A percentile compares a stretch with the other conserved stretches of the same genome.
phyloP scores from a whole-genome alignment of 2,888 invertebrate genomes.

The Polyommatus icarus region DNA sequence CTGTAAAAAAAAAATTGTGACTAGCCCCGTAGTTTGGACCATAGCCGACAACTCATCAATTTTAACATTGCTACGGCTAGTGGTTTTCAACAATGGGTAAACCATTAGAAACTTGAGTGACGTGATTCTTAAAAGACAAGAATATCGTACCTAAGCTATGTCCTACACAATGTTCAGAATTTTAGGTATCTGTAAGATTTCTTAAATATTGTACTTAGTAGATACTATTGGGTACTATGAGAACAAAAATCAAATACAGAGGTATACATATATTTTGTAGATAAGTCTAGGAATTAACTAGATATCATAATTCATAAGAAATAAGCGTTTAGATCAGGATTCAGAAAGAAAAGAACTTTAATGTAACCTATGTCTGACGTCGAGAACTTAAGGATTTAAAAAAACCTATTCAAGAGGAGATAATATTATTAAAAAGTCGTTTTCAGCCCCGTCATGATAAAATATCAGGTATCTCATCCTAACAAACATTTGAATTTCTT shows the following conservation, averaged over 20 bases:
- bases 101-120: conserved; percentile 21
- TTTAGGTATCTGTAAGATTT: neutral
- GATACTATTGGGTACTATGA: neutral
- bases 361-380: neutral
- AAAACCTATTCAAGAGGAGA: neutral
- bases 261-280: no score
- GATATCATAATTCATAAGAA: neutral
- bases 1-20: no score
- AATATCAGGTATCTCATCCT: neutral
- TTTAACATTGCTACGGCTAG: neutral
- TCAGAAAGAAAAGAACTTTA: neutral
- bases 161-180: neutral
- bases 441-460: neutral
- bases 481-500: neutral
- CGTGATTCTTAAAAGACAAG: neutral
- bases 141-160: neutral
- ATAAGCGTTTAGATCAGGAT: neutral
- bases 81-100: conserved; percentile 16
- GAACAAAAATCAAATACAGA: no score
- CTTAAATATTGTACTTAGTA: neutral
- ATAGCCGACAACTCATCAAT: neutral
- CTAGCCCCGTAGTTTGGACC: neutral
- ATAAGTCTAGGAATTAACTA: neutral
- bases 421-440: neutral
- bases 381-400: neutral